These are phyloP conservation scores for Cataglyphis albicans DNA, from an alignment of 2,888 invertebrate species.

Conservation along the genomic window DNA sequence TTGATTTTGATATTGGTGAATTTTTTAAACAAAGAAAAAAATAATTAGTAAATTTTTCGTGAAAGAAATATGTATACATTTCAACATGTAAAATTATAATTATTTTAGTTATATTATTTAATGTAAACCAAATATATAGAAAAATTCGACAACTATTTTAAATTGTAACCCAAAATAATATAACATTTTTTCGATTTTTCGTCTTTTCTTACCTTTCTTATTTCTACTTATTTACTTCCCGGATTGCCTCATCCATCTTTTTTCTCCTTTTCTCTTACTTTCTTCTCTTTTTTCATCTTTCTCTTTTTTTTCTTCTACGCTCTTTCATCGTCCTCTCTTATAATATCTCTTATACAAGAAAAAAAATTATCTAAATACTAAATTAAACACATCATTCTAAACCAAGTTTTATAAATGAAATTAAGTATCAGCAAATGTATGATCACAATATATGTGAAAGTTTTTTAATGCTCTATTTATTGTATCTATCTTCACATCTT, in stretches of 20 bases:
- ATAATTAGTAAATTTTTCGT: neutral
- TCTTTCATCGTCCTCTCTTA: neutral
- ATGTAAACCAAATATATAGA: neutral
- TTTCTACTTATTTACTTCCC: neutral
- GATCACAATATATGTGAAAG: neutral
- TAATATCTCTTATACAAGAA: neutral
- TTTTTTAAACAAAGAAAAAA: constrained; percentile 7
- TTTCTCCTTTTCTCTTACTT: constrained; percentile 35
- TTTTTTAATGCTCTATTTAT: constrained; percentile 2
- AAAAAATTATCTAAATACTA: neutral
- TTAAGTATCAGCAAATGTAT: constrained; percentile 21
- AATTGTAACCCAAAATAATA: constrained; percentile 45
- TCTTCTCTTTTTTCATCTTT: neutral
- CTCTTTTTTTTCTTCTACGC: constrained; percentile 22
- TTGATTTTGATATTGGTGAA: constrained; percentile 23
- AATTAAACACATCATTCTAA: constrained; percentile 19
- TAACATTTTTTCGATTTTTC: constrained; percentile 43
- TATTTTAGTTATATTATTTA: neutral
- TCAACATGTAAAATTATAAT: neutral
- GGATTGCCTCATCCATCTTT: neutral
- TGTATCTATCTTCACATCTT: constrained; percentile 15
- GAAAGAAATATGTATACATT: neutral
- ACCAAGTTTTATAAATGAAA: constrained; percentile 22
- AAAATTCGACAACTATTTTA: constrained; percentile 15
- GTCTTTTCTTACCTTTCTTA: neutral